Percentiles rank a stretch among this genome's conserved stretches.
Evolutionary conservation across 2,797 vertebrate species (phyloP).

Genomic region (Choloepus didactylus): DNA sequence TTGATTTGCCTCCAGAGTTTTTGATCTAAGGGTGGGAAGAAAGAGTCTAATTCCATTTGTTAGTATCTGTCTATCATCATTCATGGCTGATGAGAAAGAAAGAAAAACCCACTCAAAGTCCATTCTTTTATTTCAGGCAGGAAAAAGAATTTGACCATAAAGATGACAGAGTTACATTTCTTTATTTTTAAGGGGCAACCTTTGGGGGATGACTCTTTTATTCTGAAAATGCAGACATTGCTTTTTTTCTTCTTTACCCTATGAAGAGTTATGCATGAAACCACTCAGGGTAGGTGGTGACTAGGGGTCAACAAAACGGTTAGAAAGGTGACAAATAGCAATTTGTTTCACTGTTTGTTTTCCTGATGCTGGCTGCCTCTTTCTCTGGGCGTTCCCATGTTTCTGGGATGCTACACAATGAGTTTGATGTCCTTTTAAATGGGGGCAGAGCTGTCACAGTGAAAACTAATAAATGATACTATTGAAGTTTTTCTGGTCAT

Average conservation of each 20-base stretch:
- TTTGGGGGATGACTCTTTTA: constrained; percentile 51
- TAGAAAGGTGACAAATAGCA: constrained; percentile 75
- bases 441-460: constrained; percentile 61
- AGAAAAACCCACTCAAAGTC: constrained; percentile 58
- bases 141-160: constrained; percentile 64
- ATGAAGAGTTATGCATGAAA: constrained; percentile 74
- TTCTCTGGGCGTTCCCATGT: constrained; percentile 25
- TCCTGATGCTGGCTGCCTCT: constrained; percentile 72
- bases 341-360: constrained; percentile 81
- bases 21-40: constrained; percentile 52
- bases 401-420: constrained; percentile 75
- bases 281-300: constrained; percentile 57
- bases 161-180: constrained; percentile 58
- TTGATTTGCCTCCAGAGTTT: constrained; percentile 61
- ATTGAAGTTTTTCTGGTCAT: constrained; percentile 62
- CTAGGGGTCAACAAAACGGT: constrained; percentile 69
- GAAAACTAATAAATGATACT: constrained; percentile 77
- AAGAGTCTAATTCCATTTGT: constrained; percentile 54
- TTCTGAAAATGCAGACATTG: constrained; percentile 66
- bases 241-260: constrained; percentile 68
- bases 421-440: constrained; percentile 78
- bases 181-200: constrained; percentile 62
- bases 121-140: constrained; percentile 59
- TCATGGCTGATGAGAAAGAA: constrained; percentile 60
- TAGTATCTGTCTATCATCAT: constrained; percentile 61